A percentile compares a stretch with the other conserved stretches of the same genome.
Evolutionary conservation across 2,888 invertebrate species (phyloP).

Genomic region (Heliothis peltigera): DNA sequence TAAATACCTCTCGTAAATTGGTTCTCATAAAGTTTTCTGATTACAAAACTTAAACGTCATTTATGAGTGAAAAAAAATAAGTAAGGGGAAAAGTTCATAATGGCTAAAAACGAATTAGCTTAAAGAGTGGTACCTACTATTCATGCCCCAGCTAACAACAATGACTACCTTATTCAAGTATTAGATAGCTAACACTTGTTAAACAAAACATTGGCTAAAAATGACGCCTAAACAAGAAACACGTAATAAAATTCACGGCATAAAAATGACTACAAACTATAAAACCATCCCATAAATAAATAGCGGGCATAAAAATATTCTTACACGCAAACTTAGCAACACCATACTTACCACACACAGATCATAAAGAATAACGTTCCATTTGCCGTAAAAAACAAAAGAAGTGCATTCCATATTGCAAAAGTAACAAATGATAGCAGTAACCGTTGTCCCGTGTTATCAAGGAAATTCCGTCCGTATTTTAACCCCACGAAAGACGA

Average conservation of each 20-base stretch:
- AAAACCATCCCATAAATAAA: slow-evolving; percentile 7
- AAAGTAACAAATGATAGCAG: slow-evolving; percentile 62
- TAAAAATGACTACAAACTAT: slow-evolving; percentile 9
- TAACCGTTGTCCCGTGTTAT: slow-evolving; percentile 55
- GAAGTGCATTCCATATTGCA: slow-evolving; percentile 61
- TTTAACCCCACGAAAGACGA: slow-evolving; percentile 21
- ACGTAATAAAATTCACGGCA: not conserved
- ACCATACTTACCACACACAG: slow-evolving; percentile 1
- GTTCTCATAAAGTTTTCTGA: not conserved
- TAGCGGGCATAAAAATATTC: slow-evolving; percentile 6
- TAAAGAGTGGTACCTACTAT: too few species aligned
- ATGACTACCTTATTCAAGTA: too few species aligned
- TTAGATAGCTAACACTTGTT: too few species aligned
- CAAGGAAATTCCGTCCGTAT: slow-evolving; percentile 34
- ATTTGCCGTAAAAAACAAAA: slow-evolving; percentile 50
- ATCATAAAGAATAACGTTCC: slow-evolving; percentile 43
- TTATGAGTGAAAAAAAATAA: not conserved
- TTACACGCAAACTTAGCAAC: slow-evolving; percentile 8
- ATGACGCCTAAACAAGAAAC: not conserved
- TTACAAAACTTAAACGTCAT: not conserved
- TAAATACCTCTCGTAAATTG: slow-evolving; percentile 20
- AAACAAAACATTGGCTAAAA: not conserved
- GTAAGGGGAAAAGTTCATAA: too few species aligned
- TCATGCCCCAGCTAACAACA: too few species aligned
- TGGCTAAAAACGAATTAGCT: too few species aligned